Base-by-base conservation (phyloP, 2,113 vertebrate genomes). In the Perca schrenkii region DNA sequence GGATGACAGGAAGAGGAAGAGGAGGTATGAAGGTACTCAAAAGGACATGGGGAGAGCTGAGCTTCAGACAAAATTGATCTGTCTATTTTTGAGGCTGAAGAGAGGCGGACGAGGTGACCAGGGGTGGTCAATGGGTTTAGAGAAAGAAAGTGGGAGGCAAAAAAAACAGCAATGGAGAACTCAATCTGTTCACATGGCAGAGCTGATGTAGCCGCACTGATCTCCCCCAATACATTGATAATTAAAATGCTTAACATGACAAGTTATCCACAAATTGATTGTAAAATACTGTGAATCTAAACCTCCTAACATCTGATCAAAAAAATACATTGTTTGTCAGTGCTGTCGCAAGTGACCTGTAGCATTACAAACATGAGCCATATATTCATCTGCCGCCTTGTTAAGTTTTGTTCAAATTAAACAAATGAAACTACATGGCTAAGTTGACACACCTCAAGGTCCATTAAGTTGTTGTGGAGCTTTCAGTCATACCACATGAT, bases 41-140 rank as follows among this genome's bases (percentile, higher is more conserved):
- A 77, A 84, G 87, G 76, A 86, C 86, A 73, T 1, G 54, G 47
- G 56, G 50, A 70, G 65, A 84, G 83, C 79, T 69, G 79, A 79
- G 80, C 82, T 87, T 76, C 73, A 90, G 87, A 86, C 79, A 82
- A 67, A 92, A 91, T 88, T 87, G 82, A 90, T 92, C 86, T 58
- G 83, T 89, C 85, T 83, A 77, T 89, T 56, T 72, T 72, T 54
- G 64, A 83, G 78, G 58, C 80, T 73, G 89, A 70, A 49, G 76
- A 75, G 57, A 79, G 71, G 53, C 4, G n/a, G 58, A 69, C 5
- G 17, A 67, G 61, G 58, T 71, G 73, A 83, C 67, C 36, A 57
- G 21, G 67, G 60, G 75, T 79, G 73, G 85, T 80, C 54, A 60
- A 43, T 47, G 74, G 69, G 53, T 75, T 86, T 82, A 74, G 25